phyloP scores from a whole-genome alignment of 2,797 vertebrate genomes.

The Paramormyrops hopkinsi region DNA sequence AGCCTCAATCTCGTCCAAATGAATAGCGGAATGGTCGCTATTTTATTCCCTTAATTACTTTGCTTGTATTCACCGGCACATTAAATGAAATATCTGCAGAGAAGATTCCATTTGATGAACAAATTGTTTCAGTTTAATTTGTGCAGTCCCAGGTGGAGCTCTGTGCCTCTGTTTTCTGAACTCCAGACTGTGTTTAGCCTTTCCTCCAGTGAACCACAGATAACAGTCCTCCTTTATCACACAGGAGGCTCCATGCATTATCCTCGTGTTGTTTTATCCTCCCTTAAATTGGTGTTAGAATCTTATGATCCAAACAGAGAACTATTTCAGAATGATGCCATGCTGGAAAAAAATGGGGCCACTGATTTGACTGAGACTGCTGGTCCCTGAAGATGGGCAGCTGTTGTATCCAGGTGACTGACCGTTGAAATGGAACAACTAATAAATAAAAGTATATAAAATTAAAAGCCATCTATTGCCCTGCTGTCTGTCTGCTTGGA shows the following conservation, averaged over 20 bases:
- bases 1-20: constrained; percentile 44
- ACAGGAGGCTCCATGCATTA: background rate
- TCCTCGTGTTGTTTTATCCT: background rate
- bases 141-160: constrained; percentile 19
- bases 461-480: background rate
- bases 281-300: background rate
- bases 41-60: constrained; percentile 54
- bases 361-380: background rate
- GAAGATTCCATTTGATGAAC: constrained; percentile 36
- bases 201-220: constrained; percentile 20
- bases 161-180: constrained; percentile 18
- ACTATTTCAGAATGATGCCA: constrained; percentile 14
- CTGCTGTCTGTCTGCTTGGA: background rate
- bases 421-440: background rate
- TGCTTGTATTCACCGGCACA: constrained; percentile 41
- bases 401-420: background rate
- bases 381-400: background rate
- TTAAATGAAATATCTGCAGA: constrained; percentile 46
- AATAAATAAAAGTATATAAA: background rate
- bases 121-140: constrained; percentile 28
- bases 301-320: background rate
- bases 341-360: background rate
- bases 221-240: constrained; percentile 21
- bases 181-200: constrained; percentile 15
- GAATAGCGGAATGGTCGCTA: constrained; percentile 44